phyloP scores from a whole-genome alignment of 1,140 invertebrate species.

The Cotesia typhae region DNA sequence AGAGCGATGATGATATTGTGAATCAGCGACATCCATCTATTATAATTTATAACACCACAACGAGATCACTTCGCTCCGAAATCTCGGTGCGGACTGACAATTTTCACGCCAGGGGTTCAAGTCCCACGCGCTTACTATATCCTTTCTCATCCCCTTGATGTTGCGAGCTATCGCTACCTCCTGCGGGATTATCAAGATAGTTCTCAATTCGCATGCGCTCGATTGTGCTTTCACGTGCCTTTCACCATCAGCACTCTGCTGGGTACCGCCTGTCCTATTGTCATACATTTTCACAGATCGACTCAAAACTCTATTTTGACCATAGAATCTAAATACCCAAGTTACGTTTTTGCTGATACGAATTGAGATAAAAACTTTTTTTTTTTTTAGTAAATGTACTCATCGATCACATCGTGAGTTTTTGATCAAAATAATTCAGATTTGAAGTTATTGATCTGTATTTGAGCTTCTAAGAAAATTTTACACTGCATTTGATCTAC shows the following conservation, averaged over 20 bases:
- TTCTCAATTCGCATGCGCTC: conserved; percentile 55
- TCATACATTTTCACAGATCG: conserved; percentile 43
- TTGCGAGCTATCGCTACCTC: conserved; percentile 18
- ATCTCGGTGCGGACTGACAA: conserved; percentile 58
- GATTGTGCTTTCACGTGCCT: conserved; percentile 49
- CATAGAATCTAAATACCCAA: not conserved
- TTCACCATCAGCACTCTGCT: conserved; percentile 49
- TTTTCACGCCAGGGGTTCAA: conserved; percentile 42
- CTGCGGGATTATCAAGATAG: conserved; percentile 39
- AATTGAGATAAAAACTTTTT: no score
- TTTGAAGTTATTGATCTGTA: no score
- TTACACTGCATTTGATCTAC: no score
- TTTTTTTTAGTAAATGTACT: no score
- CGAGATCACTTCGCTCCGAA: conserved; percentile 55
- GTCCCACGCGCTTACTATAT: conserved; percentile 31
- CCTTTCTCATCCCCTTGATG: conserved; percentile 9
- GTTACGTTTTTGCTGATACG: not conserved
- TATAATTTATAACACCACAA: conserved; percentile 53
- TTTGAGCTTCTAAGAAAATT: no score
- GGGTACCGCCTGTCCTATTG: conserved; percentile 53
- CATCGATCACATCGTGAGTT: no score
- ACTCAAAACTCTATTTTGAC: conserved; percentile 9
- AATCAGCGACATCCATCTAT: conserved; percentile 63
- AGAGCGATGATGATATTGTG: conserved; percentile 50
- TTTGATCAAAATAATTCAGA: no score